Percentiles rank a stretch among this genome's conserved stretches.
phyloP scores from a whole-genome alignment of 2,113 vertebrate species.

The Naja naja region DNA sequence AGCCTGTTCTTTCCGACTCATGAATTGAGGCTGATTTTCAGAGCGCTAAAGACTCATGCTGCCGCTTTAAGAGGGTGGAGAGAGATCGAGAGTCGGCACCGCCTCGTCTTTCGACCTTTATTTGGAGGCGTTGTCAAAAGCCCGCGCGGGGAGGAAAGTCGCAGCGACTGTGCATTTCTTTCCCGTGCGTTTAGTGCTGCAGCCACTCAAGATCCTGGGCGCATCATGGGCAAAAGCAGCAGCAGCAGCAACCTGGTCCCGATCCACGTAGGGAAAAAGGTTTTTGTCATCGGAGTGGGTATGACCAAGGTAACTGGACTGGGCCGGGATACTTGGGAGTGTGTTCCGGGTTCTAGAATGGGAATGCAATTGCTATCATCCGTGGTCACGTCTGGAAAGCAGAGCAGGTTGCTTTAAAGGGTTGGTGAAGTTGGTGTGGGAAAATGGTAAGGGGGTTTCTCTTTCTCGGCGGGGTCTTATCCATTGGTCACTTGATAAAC shows the following conservation, averaged over 20 bases:
- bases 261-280: slow-evolving; percentile 55
- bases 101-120: background rate
- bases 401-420: background rate
- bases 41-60: no score
- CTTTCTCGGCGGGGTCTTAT: background rate
- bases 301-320: slow-evolving; percentile 87
- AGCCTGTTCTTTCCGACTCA: background rate
- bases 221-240: background rate
- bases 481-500: background rate
- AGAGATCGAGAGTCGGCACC: background rate
- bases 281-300: slow-evolving; percentile 93
- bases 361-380: background rate
- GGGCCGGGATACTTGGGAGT: background rate
- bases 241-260: background rate
- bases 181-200: background rate
- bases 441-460: background rate
- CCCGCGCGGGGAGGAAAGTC: background rate
- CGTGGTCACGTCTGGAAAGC: background rate
- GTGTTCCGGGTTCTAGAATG: background rate
- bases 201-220: background rate
- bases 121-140: background rate
- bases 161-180: background rate
- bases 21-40: background rate
- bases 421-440: background rate
- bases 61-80: slow-evolving; percentile 17